Percentiles rank a stretch among this genome's conserved stretches.
Conservation (phyloP, 2,113 vertebrate genomes). For the Clarias gariepinus region DNA sequence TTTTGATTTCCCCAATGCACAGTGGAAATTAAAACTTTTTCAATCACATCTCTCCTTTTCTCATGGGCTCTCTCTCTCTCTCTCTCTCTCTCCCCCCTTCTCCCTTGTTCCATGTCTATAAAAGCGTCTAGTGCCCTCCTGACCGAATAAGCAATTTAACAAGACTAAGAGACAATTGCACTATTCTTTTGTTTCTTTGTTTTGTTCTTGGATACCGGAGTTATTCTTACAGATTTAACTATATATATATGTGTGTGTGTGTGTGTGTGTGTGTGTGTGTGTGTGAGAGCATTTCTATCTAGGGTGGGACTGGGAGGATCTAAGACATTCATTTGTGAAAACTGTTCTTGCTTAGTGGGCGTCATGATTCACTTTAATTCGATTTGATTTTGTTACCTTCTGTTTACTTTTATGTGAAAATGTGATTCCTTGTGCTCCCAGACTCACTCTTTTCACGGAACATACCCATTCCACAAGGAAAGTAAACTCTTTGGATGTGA, state of each 20-base stretch:
- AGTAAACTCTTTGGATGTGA: no score
- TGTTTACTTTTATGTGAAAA: not conserved
- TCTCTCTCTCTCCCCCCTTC: conserved; percentile 4
- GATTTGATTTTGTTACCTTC: not conserved
- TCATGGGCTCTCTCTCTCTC: conserved; percentile 19
- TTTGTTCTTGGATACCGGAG: not conserved
- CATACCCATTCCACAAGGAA: no score
- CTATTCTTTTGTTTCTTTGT: not conserved
- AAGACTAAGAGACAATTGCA: conserved; percentile 35
- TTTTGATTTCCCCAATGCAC: conserved; percentile 57
- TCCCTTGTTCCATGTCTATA: not conserved
- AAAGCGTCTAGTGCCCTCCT: conserved; percentile 3
- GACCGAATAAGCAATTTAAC: conserved; percentile 30
- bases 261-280: conserved; percentile 18
- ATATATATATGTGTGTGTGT: not conserved
- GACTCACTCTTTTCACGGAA: no score
- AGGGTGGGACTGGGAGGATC: not conserved
- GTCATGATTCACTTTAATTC: not conserved
- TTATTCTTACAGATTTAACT: not conserved
- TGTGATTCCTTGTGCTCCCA: no score
- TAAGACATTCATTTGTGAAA: not conserved
- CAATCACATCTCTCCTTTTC: conserved; percentile 31
- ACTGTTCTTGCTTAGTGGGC: not conserved
- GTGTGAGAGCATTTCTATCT: not conserved
- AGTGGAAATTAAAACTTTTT: conserved; percentile 20